Conservation (phyloP, 2,888 invertebrate species). For the Schizotus pectinicornis region DNA sequence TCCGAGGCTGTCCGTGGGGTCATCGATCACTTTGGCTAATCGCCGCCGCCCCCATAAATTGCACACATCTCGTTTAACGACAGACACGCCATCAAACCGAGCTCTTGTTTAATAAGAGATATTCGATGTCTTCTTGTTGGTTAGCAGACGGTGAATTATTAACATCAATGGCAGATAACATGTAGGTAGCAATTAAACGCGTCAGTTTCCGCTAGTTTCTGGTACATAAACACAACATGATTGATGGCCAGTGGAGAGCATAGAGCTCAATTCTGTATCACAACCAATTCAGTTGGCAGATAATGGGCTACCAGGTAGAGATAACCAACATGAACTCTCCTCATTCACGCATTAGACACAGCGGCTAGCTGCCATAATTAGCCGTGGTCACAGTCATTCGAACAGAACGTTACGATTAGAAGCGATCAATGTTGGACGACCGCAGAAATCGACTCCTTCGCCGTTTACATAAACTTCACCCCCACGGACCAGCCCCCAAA, state of each 20-base stretch:
- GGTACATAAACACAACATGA: constrained; percentile 36
- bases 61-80: no score
- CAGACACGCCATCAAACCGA: no score
- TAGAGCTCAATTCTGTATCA: constrained; percentile 31
- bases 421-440: no score
- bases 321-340: constrained; percentile 8
- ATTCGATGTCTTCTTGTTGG: constrained; percentile 14
- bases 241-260: constrained; percentile 36
- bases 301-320: constrained; percentile 34
- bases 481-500: neutral
- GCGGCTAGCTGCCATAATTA: constrained; percentile 16
- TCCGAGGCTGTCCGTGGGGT: no score
- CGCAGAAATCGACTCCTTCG: no score
- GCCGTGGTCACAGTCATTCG: constrained; percentile 10
- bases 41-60: no score
- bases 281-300: constrained; percentile 33
- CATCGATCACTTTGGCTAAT: no score
- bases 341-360: constrained; percentile 24
- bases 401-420: constrained; percentile 11
- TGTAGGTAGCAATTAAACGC: constrained; percentile 27
- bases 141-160: constrained; percentile 22
- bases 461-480: no score
- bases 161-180: constrained; percentile 24
- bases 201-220: constrained; percentile 25
- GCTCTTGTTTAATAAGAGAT: constrained; percentile 1